These are phyloP conservation scores for Drosophila elegans DNA, from an alignment of 1,140 invertebrate species.

Conservation along the genomic window DNA sequence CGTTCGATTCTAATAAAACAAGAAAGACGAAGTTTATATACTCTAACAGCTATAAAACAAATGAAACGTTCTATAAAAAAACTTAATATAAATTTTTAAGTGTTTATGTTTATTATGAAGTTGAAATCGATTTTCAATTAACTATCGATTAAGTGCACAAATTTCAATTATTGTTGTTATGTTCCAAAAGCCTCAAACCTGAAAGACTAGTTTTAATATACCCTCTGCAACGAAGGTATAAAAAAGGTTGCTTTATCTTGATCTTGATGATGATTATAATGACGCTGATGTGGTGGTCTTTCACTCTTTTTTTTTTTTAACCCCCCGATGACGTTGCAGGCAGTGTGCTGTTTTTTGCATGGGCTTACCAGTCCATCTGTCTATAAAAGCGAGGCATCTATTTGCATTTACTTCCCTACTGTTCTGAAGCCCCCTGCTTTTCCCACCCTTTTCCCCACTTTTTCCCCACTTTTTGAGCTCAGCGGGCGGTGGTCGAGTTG, in stretches of 20 bases:
- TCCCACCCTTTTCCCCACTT: background rate
- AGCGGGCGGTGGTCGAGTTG: constrained; percentile 18
- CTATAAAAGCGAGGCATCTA: constrained; percentile 41
- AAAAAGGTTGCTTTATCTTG: too few species aligned
- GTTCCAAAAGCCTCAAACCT: too few species aligned
- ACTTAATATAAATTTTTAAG: too few species aligned
- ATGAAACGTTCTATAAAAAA: too few species aligned
- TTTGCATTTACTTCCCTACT: constrained; percentile 62
- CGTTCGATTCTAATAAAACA: background rate
- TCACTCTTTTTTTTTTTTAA: constrained; percentile 2
- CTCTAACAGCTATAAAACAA: too few species aligned
- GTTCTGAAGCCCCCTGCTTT: background rate
- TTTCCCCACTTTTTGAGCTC: constrained; percentile 6
- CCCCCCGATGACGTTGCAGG: constrained; percentile 26
- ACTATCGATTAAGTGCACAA: too few species aligned
- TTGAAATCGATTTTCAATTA: too few species aligned
- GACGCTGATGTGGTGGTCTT: constrained; percentile 19
- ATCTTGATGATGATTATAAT: constrained; percentile 19
- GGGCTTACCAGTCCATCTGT: constrained; percentile 39
- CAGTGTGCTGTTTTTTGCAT: constrained; percentile 43
- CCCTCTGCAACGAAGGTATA: too few species aligned
- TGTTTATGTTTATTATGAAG: too few species aligned
- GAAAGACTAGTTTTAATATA: too few species aligned
- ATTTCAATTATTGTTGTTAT: too few species aligned
- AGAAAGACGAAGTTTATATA: too few species aligned